Percentiles rank a stretch among this genome's conserved stretches.
Conservation (phyloP, 2,113 vertebrate genomes). For the Peromyscus polionotus region DNA sequence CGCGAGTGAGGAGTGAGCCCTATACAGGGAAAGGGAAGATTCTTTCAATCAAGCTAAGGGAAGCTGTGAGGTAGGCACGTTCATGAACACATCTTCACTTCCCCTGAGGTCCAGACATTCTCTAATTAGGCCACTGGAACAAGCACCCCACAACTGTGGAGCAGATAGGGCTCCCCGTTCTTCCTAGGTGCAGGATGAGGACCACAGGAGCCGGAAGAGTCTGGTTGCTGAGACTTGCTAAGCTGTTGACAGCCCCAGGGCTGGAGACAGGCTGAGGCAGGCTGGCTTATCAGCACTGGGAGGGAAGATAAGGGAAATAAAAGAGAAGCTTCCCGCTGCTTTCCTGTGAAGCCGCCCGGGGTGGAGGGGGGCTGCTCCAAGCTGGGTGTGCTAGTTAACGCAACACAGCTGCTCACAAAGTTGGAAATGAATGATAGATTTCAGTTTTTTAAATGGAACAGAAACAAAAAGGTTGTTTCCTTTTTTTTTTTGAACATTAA, state of each 20-base stretch:
- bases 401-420: slow-evolving; percentile 72
- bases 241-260: neutral
- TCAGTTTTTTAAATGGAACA: slow-evolving; percentile 67
- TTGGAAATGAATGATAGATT: slow-evolving; percentile 71
- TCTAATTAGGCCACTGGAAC: neutral
- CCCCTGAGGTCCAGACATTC: slow-evolving; percentile 21
- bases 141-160: neutral
- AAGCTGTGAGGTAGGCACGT: neutral
- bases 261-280: neutral
- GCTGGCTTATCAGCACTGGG: slow-evolving; percentile 41
- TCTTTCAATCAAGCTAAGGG: neutral
- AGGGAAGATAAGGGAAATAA: slow-evolving; percentile 70
- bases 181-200: neutral
- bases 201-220: neutral
- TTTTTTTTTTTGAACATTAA: neutral
- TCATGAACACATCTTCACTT: slow-evolving; percentile 54
- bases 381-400: slow-evolving; percentile 57
- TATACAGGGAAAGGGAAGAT: neutral
- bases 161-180: slow-evolving; percentile 47
- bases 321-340: slow-evolving; percentile 5
- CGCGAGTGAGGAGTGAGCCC: slow-evolving; percentile 12
- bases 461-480: slow-evolving; percentile 62
- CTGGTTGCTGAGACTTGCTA: slow-evolving; percentile 45
- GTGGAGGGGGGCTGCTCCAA: neutral
- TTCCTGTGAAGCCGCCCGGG: slow-evolving; percentile 28